Evolutionary conservation across 1,140 invertebrate genomes (phyloP), one percentile per base, ranked within the genome.

Genomic region (Melanaphis sacchari): DNA sequence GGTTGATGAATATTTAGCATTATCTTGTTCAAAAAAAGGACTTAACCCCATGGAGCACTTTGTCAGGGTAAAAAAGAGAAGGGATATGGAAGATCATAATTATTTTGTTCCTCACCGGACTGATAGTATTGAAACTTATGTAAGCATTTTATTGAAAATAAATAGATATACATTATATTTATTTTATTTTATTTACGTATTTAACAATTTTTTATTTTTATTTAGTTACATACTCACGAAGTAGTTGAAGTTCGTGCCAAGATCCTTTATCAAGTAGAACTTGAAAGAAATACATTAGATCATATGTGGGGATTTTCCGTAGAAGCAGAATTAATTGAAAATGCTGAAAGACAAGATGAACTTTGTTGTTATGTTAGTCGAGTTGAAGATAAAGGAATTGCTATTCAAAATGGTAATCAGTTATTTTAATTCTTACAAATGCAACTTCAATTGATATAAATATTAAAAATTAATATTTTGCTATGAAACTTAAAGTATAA

Each of bases 261-360:
- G 96, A 98, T 99, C 94, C 96, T 99, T 93, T 99, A 99, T 95
- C 98, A 99, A 96, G 98, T 99, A 93, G 98, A 99, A 95, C 96
- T 99, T 94, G 97, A 98, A 93, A 96, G 98, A 93, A 97, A 96
- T 92, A 98, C 97, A 26, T 96, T 98, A 94, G 98, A 99, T 94
- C 98, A 98, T 95, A 98, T 99, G 98, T 99, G 99, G 98, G 99
- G 99, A 93, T 99, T 99, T 95, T 98, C 98, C 93, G 98, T 99
- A 43, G 99, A 99, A 95, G 99, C 99, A 8, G 99, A 99, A 95
- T 96, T 99, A 88, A 98, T 99, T 93, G 98, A 99, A 95, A 99
- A 99, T 95, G 97, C 98, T 31, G 98, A 99, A 95, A 96, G 98
- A 85, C 98, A 99, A 95, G 99, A 99, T 95, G 98, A 99, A 95